Base-by-base conservation (phyloP, 1,140 invertebrate species). In the Hermetia illucens region DNA sequence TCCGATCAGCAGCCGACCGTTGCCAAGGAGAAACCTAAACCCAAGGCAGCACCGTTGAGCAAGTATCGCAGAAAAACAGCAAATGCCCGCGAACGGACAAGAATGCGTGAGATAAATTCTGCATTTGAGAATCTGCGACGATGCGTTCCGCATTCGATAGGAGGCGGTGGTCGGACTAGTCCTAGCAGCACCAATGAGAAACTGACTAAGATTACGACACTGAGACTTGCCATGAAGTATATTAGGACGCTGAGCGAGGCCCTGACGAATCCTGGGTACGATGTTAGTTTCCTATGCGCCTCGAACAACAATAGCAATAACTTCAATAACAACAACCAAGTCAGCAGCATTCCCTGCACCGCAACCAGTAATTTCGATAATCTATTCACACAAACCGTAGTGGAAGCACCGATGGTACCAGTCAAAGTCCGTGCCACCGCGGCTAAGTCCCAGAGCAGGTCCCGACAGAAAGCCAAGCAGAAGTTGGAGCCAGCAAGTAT, bases 61-160 rank as follows among this genome's bases (percentile, higher is more conserved):
- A 92, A 90, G 60, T 92, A 92, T 61, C 63, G 87, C 16, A 68
- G 88, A 42, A 85, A 85, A 64, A 88, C 85, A 3, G 88, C 88
- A 1, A 92, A 92, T 65, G 84, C 85, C 0, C 61, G 88, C 4
- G 88, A 92, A 60, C 57, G 88, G 20, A 76, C 72, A 36, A 64
- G 88, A 33, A 91, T 92, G 86, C 66, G 78, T 35, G 85, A 91
- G 55, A 90, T 92, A 43, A 91, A 91, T 62, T 68, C 73, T 32
- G 87, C 85, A 1, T 92, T 90, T 62, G 84, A 89, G 58, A 68
- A 72, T 2, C 64, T 92, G 1, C 69, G 82, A 16, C 68, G 70
- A 25, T 80, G 75, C 5, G 79, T 92, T 1, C 87, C 88, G 2
- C 62, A 54, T 21, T 52, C 55, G 5, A 55, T 63, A 15, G 46